These are phyloP conservation scores for Ophioninae sp. DNA, from an alignment of 2,888 invertebrate species.

Conservation along the genomic window DNA sequence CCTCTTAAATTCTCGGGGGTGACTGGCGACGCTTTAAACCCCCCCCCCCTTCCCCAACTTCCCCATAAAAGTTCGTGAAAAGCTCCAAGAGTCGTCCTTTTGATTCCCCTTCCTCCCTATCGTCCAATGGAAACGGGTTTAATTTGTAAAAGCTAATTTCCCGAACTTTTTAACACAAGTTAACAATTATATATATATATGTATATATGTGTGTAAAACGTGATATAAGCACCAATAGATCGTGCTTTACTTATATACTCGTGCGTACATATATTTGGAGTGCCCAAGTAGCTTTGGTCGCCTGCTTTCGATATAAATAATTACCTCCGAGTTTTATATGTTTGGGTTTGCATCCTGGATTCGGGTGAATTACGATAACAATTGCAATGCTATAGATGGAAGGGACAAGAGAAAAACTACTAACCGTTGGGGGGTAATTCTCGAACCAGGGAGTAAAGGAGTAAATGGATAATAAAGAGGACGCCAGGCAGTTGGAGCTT, in stretches of 20 bases:
- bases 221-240: neutral
- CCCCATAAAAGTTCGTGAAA: constrained; percentile 58
- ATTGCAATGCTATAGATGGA: constrained; percentile 7
- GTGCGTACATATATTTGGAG: neutral
- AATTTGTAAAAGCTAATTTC: constrained; percentile 80
- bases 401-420: constrained; percentile 7
- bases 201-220: neutral
- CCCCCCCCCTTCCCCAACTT: neutral
- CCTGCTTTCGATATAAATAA: constrained; percentile 35
- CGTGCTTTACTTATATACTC: neutral
- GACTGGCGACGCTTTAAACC: constrained; percentile 26
- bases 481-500: constrained; percentile 28
- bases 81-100: constrained; percentile 36
- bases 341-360: constrained; percentile 16
- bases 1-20: constrained; percentile 66
- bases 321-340: constrained; percentile 15
- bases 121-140: constrained; percentile 69
- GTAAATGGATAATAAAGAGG: constrained; percentile 54
- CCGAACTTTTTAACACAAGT: constrained; percentile 73
- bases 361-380: constrained; percentile 52
- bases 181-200: neutral
- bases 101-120: constrained; percentile 27
- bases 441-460: constrained; percentile 62
- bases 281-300: constrained; percentile 43
- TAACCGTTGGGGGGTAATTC: constrained; percentile 30